phyloP scores from a whole-genome alignment of 1,140 invertebrate genomes.

The Acyrthosiphon pisum region DNA sequence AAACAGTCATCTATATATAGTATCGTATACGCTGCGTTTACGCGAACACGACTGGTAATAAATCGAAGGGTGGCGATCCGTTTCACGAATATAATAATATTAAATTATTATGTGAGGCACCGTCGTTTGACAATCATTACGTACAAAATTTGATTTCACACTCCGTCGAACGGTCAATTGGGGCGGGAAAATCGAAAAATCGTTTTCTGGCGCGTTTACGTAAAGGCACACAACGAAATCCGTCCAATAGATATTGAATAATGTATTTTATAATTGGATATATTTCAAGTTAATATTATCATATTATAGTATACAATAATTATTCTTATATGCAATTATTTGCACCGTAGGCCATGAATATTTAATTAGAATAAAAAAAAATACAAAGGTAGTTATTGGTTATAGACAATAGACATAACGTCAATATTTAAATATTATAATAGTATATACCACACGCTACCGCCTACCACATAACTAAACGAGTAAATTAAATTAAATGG shows the following conservation, averaged over 20 bases:
- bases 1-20: neutral
- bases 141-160: neutral
- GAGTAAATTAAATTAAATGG: neutral
- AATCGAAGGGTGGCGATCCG: neutral
- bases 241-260: neutral
- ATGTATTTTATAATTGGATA: neutral
- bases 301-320: neutral
- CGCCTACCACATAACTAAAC: neutral
- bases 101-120: neutral
- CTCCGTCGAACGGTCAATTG: neutral
- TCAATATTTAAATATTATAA: slow-evolving; percentile 3
- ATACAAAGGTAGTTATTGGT: neutral
- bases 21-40: neutral
- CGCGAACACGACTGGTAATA: neutral
- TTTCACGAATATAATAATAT: neutral
- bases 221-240: neutral
- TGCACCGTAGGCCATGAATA: neutral
- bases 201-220: neutral
- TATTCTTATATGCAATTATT: neutral
- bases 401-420: neutral
- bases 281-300: neutral
- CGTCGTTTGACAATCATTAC: neutral
- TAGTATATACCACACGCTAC: neutral
- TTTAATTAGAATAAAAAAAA: neutral
- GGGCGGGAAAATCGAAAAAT: neutral